Conservation (phyloP, 2,888 invertebrate species). For the Lysandra coridon region DNA sequence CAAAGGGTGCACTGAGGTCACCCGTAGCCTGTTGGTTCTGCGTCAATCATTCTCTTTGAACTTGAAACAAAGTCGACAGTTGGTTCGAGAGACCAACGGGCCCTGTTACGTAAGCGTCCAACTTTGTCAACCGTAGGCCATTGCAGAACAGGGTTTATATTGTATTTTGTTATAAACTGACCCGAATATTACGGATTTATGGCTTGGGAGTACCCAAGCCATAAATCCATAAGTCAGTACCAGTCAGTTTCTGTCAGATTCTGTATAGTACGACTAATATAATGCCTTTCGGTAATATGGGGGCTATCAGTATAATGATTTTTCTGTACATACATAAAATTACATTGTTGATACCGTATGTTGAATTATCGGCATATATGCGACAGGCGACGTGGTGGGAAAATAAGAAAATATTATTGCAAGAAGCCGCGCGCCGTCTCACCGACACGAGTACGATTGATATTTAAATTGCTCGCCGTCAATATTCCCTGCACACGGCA, state of each 20-base stretch:
- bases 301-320: too few species aligned
- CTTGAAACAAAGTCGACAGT: background rate
- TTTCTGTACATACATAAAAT: too few species aligned
- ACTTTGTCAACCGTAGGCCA: background rate
- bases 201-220: too few species aligned
- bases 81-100: background rate
- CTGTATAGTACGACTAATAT: too few species aligned
- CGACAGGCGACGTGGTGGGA: background rate
- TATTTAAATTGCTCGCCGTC: slow-evolving; percentile 10
- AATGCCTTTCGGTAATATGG: too few species aligned
- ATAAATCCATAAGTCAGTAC: too few species aligned
- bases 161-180: background rate
- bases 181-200: too few species aligned
- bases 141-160: background rate
- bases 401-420: slow-evolving; percentile 16
- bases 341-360: background rate
- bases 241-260: too few species aligned
- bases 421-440: background rate
- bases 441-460: slow-evolving; percentile 4
- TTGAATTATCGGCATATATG: background rate
- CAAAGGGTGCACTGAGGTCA: slow-evolving; percentile 4
- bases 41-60: slow-evolving; percentile 20
- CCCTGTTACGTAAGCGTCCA: background rate
- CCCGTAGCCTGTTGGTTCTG: slow-evolving; percentile 13
- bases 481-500: background rate